Evolutionary conservation across 2,888 invertebrate species (phyloP), one percentile per base, ranked within the genome.

Genomic region (Neoitamus cyanurus): DNA sequence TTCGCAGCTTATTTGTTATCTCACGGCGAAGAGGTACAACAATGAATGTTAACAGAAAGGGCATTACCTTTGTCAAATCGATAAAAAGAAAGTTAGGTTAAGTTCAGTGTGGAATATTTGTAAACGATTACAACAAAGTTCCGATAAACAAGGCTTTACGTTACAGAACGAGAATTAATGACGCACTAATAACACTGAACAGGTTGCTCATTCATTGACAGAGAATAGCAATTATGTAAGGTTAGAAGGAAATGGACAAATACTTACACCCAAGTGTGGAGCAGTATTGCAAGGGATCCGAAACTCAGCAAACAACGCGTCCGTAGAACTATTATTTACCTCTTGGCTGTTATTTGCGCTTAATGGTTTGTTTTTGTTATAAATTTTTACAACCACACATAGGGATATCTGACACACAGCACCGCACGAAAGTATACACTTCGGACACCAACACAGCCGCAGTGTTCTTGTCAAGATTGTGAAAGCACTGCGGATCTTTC

Each of bases 281-380:
- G 20, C 15, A 15, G 58, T 42, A n/a, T 5, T 1, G n/a, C 9
- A 7, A 58, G 58, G 7, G 7, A 9, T 25, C 20, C 7, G 0
- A 58, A 58, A 58, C 20, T 58, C 20, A 7, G 58, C 25, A 7
- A 58, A 20, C 15, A 58, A 15, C 2, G 31, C 20, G 7, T 13
- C 7, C 28, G 72, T 2, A n/a, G 3, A 37, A 25, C 11, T 58
- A 48, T 80, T 80, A 58, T 48, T 80, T 80, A 58, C 78, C 34
- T 80, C 58, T 80, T 42, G 48, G 78, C 34, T 80, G 69, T 37
- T 82, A 82, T 69, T 34, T 69, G 30, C 13, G 25, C 28, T 82
- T 82, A 69, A 82, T 69, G 69, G 69, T 82, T 82, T 82, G 82
- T 82, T 82, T 46, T 82, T 42, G 82, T 69, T 68, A 82, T 69